Evolutionary conservation across 2,797 vertebrate species (phyloP).

Genomic region (Sandelia bainsii): DNA sequence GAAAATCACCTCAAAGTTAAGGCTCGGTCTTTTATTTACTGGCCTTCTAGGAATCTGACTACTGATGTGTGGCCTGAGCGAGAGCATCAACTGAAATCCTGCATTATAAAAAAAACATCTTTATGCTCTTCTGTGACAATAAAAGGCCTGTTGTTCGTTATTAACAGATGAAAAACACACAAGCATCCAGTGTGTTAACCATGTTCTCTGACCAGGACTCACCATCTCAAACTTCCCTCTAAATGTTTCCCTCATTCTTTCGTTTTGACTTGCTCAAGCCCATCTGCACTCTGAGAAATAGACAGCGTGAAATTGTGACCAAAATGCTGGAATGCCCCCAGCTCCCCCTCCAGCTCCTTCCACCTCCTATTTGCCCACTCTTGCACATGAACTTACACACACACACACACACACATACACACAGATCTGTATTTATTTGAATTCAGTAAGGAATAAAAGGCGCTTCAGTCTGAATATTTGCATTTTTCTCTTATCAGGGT

Average conservation of each 20-base stretch:
- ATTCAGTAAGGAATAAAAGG: conserved; percentile 60
- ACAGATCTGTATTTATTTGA: conserved; percentile 38
- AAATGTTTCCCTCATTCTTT: conserved; percentile 16
- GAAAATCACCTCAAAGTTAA: conserved; percentile 17
- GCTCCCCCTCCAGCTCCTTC: conserved; percentile 19
- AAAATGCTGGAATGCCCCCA: conserved; percentile 49
- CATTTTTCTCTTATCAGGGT: conserved; percentile 62
- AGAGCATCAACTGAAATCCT: conserved; percentile 15
- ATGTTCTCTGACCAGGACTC: not conserved
- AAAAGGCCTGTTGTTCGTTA: conserved; percentile 46
- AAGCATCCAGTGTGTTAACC: not conserved
- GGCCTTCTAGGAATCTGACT: not conserved
- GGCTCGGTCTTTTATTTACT: not conserved
- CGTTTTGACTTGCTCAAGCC: conserved; percentile 27
- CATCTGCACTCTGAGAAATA: conserved; percentile 22
- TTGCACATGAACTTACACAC: not conserved
- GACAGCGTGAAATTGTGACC: conserved; percentile 32
- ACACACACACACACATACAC: too few relatives aligned
- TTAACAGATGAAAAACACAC: conserved; percentile 18
- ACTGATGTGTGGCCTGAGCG: not conserved
- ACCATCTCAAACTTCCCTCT: conserved; percentile 26
- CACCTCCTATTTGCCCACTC: conserved; percentile 21
- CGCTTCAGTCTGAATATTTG: conserved; percentile 62
- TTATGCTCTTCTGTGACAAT: conserved; percentile 12
- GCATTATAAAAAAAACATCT: not conserved